phyloP scores from a whole-genome alignment of 2,888 invertebrate species.

The Malacosoma neustria region DNA sequence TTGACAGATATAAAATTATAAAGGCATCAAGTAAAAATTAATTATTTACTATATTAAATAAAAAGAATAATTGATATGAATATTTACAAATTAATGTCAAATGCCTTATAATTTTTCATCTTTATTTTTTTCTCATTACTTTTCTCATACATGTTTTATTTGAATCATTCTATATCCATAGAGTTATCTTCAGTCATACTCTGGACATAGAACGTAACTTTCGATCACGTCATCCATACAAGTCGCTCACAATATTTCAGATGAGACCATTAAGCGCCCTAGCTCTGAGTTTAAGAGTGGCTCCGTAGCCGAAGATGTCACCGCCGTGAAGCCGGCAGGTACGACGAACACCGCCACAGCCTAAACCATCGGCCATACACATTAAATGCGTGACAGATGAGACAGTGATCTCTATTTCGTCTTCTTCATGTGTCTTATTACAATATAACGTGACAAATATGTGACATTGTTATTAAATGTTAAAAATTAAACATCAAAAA shows the following conservation, averaged over 20 bases:
- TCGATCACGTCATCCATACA: conserved; percentile 61
- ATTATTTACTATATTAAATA: too few relatives aligned
- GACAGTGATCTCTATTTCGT: conserved; percentile 62
- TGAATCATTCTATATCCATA: neutral
- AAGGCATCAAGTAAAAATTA: neutral
- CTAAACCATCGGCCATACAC: conserved; percentile 62
- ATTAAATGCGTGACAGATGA: conserved; percentile 61
- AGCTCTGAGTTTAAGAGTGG: conserved; percentile 89
- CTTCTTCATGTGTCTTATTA: too few relatives aligned
- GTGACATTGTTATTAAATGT: too few relatives aligned
- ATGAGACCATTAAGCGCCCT: conserved; percentile 87
- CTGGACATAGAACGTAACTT: conserved; percentile 51
- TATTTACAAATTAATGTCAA: too few relatives aligned
- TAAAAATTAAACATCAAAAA: too few relatives aligned
- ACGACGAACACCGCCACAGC: conserved; percentile 60
- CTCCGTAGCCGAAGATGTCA: conserved; percentile 63
- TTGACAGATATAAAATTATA: conserved; percentile 4
- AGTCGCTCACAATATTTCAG: conserved; percentile 73
- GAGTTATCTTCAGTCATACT: conserved; percentile 10
- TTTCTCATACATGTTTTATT: neutral
- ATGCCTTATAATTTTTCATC: too few relatives aligned
- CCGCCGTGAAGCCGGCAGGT: conserved; percentile 62
- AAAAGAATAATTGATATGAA: too few relatives aligned
- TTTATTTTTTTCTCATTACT: too few relatives aligned
- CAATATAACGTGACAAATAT: conserved; percentile 17